Conservation (phyloP, 2,888 invertebrate genomes). For the Calliopum simillimum region DNA sequence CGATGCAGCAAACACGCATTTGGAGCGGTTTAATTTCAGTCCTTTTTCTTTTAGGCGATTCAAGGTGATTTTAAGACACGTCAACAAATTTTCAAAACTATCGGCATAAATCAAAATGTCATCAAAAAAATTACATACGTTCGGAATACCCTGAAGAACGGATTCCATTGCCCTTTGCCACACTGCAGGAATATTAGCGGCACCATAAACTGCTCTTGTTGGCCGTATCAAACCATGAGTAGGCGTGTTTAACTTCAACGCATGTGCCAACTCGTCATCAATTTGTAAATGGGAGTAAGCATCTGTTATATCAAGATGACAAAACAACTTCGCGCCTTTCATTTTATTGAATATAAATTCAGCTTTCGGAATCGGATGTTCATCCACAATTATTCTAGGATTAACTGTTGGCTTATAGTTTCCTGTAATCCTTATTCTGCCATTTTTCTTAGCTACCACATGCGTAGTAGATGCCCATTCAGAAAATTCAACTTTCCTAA, state of each 20-base stretch:
- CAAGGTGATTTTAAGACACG: not conserved
- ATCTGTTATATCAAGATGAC: too few species aligned
- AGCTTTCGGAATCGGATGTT: too few species aligned
- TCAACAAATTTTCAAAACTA: conserved; percentile 24
- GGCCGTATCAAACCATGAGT: conserved; percentile 34
- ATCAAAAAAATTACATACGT: conserved; percentile 20
- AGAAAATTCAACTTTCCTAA: too few species aligned
- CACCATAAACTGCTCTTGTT: conserved; percentile 35
- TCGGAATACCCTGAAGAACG: conserved; percentile 9
- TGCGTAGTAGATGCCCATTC: too few species aligned
- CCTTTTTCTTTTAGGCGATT: conserved; percentile 28
- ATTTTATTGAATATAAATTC: too few species aligned
- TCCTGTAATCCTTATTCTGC: too few species aligned
- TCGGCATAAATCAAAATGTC: conserved; percentile 21
- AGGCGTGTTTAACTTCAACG: conserved; percentile 29
- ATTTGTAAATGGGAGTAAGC: conserved; percentile 21
- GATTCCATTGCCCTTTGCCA: conserved; percentile 36
- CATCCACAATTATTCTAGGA: too few species aligned
- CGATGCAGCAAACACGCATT: conserved; percentile 33
- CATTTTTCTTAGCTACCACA: too few species aligned
- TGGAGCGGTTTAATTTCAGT: conserved; percentile 1
- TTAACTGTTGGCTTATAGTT: too few species aligned
- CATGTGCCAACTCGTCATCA: conserved; percentile 19
- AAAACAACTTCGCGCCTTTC: too few species aligned
- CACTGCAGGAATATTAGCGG: conserved; percentile 39